phyloP scores from a whole-genome alignment of 2,888 invertebrate genomes.

The Acronicta leporina region DNA sequence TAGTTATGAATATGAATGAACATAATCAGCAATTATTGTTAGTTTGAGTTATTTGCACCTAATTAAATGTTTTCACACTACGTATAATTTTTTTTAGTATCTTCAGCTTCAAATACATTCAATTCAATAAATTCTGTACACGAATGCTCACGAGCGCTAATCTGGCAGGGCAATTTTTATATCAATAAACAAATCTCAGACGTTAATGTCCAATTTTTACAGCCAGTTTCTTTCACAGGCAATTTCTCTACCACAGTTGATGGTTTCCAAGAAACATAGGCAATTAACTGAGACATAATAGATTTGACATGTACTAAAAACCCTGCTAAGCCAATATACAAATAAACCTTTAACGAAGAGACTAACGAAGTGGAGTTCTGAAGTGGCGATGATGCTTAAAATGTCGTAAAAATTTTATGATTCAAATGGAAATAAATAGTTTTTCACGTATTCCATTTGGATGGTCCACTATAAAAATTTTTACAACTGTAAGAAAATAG shows the following conservation, averaged over 20 bases:
- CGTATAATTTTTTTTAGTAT: neutral
- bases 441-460: slow-evolving; percentile 79
- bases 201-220: slow-evolving; percentile 74
- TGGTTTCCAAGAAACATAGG: slow-evolving; percentile 64
- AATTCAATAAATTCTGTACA: slow-evolving; percentile 15
- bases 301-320: slow-evolving; percentile 60
- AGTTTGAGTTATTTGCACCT: no score
- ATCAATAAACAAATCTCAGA: slow-evolving; percentile 59
- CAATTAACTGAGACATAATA: slow-evolving; percentile 57
- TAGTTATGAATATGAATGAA: no score
- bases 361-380: slow-evolving; percentile 57
- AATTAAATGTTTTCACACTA: neutral
- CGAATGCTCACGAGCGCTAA: slow-evolving; percentile 21
- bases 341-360: slow-evolving; percentile 49
- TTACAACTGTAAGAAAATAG: slow-evolving; percentile 79
- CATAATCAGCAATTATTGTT: no score
- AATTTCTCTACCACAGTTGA: slow-evolving; percentile 75
- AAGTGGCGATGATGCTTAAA: slow-evolving; percentile 82
- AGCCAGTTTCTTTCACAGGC: slow-evolving; percentile 54
- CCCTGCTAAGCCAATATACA: slow-evolving; percentile 50
- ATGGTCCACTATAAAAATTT: slow-evolving; percentile 79
- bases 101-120: slow-evolving; percentile 12
- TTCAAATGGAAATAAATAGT: slow-evolving; percentile 84
- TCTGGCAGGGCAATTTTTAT: slow-evolving; percentile 43
- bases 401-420: slow-evolving; percentile 82